These are phyloP conservation scores for Paracanthobrama guichenoti DNA, from an alignment of 2,113 vertebrate species.

Conservation along the genomic window DNA sequence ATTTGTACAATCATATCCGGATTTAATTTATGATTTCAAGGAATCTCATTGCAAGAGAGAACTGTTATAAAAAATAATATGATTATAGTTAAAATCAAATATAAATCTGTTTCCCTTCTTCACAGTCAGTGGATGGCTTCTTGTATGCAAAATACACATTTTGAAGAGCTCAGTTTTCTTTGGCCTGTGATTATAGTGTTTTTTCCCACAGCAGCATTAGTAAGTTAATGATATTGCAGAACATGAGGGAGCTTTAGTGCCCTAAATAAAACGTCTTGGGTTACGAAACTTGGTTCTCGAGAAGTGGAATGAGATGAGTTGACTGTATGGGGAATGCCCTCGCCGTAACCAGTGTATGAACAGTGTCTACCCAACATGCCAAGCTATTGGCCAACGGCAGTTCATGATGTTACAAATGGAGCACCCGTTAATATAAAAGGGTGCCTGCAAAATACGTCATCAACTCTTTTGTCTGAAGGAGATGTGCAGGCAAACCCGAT, in stretches of 20 bases:
- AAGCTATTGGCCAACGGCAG: no score
- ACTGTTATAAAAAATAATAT: not conserved
- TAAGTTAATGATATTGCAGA: conserved; percentile 4
- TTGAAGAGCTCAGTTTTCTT: not conserved
- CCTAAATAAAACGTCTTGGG: not conserved
- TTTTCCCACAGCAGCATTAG: not conserved
- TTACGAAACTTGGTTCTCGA: no score
- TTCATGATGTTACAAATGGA: no score
- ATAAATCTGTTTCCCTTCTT: not conserved
- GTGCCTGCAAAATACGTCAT: no score
- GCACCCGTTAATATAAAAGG: no score
- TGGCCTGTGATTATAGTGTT: not conserved
- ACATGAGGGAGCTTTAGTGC: not conserved
- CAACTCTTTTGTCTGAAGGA: no score
- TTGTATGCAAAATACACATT: not conserved
- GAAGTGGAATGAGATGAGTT: no score
- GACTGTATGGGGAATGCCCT: no score
- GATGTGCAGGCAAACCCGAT: no score
- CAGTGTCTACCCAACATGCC: no score
- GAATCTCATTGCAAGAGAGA: not conserved
- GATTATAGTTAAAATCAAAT: not conserved
- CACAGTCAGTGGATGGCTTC: not conserved
- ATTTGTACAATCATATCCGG: not conserved
- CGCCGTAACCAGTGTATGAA: no score
- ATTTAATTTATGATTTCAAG: not conserved